phyloP scores from a whole-genome alignment of 2,113 vertebrate genomes.

The Pycnonotus jocosus region DNA sequence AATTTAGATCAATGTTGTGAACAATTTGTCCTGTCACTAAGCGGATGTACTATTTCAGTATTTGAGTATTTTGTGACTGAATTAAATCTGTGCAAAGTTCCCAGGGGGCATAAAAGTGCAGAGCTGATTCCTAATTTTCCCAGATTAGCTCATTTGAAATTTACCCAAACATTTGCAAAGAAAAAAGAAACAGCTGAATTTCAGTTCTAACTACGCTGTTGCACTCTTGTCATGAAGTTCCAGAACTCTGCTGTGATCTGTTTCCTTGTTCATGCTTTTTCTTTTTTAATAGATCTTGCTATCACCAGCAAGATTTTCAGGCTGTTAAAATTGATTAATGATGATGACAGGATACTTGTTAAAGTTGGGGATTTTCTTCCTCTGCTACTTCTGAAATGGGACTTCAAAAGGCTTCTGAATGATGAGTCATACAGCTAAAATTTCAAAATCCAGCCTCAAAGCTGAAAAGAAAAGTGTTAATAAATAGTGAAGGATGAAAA shows the following conservation, averaged over 20 bases:
- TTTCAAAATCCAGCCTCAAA: not conserved
- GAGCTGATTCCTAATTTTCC: not conserved
- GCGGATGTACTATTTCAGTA: not conserved
- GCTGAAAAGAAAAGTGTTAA: not conserved
- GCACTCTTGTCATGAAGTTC: not conserved
- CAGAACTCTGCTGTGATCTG: not conserved
- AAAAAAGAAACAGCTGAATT: not conserved
- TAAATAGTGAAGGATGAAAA: not conserved
- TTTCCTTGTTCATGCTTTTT: not conserved
- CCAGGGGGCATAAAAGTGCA: not conserved
- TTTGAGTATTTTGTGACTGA: not conserved
- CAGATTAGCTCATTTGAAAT: not conserved
- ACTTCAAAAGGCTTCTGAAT: constrained; percentile 15
- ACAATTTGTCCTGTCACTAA: not conserved
- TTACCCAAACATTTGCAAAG: not conserved
- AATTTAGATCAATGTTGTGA: not conserved
- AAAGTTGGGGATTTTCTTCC: not conserved
- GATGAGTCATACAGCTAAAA: not conserved
- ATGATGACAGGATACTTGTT: not conserved
- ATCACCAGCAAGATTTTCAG: not conserved
- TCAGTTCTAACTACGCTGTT: not conserved
- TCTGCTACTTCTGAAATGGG: not conserved
- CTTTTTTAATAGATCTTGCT: not conserved
- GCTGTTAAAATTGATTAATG: not conserved
- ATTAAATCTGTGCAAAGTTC: not conserved